Percentiles rank a stretch among this genome's conserved stretches.
phyloP scores from a whole-genome alignment of 2,888 invertebrate genomes.

The Limnephilus auricula region DNA sequence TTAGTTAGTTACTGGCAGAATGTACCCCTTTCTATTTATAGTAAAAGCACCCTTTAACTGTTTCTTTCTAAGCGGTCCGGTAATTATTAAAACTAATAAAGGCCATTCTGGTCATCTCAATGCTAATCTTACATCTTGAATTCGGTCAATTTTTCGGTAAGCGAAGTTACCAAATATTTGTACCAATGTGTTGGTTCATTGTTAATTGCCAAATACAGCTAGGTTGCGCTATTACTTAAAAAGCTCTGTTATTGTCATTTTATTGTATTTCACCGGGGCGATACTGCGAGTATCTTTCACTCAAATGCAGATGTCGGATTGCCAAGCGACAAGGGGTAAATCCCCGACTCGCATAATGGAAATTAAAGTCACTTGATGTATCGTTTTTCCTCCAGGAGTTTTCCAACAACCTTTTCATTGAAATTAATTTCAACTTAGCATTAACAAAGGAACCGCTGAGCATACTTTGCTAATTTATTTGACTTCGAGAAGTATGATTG shows the following conservation, averaged over 20 bases:
- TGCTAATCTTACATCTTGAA: too few relatives aligned
- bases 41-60: too few relatives aligned
- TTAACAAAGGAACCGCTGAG: conserved; percentile 60
- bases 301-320: background rate
- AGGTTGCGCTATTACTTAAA: background rate
- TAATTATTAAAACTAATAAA: too few relatives aligned
- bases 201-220: background rate
- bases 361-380: conserved; percentile 27
- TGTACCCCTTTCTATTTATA: too few relatives aligned
- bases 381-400: conserved; percentile 3
- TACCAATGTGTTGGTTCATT: background rate
- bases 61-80: too few relatives aligned
- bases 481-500: conserved; percentile 62
- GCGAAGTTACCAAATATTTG: too few relatives aligned
- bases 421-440: conserved; percentile 58
- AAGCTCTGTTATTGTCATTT: background rate
- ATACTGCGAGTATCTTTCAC: background rate
- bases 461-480: conserved; percentile 63
- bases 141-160: too few relatives aligned
- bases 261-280: background rate
- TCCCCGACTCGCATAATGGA: background rate
- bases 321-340: background rate
- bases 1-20: too few relatives aligned
- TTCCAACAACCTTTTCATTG: conserved; percentile 53
- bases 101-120: too few relatives aligned